Evolutionary conservation across 2,113 vertebrate species (phyloP).

Genomic region (Procavia capensis): DNA sequence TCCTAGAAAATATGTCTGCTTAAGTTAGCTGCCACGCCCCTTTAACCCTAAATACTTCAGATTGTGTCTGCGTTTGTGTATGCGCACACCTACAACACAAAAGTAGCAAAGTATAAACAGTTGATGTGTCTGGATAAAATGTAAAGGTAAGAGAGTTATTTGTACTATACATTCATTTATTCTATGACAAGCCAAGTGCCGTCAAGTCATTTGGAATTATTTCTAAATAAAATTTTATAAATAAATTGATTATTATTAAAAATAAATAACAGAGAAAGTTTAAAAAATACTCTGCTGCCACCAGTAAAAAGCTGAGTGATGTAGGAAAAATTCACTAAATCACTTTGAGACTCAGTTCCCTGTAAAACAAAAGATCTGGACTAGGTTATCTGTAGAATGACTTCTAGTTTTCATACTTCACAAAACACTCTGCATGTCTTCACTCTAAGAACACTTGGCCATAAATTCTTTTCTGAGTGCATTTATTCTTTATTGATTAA

Average conservation of each 20-base stretch:
- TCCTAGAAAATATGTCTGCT: background rate
- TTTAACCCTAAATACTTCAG: constrained; percentile 5
- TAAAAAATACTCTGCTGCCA: background rate
- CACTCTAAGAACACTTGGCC: background rate
- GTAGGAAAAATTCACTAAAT: constrained; percentile 37
- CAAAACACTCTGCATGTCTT: background rate
- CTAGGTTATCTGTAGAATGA: background rate
- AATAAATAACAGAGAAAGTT: constrained; percentile 7
- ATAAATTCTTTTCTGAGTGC: constrained; percentile 44
- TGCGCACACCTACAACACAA: background rate
- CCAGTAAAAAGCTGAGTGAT: background rate
- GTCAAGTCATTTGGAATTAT: constrained; percentile 38
- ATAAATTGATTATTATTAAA: background rate
- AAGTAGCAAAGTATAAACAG: constrained; percentile 32
- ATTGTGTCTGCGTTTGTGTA: background rate
- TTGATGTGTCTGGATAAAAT: background rate
- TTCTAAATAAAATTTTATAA: background rate
- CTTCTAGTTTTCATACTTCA: background rate
- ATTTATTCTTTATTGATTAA: constrained; percentile 67
- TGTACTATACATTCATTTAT: background rate
- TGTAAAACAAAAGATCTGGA: constrained; percentile 2
- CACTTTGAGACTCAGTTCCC: background rate
- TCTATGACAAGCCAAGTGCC: no score
- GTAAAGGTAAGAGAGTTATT: background rate
- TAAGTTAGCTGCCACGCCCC: background rate